Base-by-base conservation (phyloP, 2,888 invertebrate genomes). In the Malthinus seriepunctatus region DNA sequence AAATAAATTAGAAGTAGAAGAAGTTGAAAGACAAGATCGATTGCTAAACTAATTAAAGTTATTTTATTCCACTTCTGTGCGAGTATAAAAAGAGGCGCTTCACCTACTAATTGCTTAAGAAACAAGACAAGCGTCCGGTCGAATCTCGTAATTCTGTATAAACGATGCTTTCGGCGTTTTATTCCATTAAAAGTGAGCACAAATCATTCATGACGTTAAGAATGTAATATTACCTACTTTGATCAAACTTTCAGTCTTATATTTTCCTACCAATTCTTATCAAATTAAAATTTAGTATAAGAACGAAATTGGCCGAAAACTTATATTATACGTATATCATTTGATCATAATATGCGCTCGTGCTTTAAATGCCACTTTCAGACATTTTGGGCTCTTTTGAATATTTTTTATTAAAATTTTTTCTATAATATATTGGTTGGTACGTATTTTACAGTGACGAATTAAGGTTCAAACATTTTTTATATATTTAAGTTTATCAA, bases 201-300 rank as follows among this genome's bases (percentile, higher is more conserved):
- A 76, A 75, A 75, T 76, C 75, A 74, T 75, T 73, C 73, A 69
- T 54, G 74, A 76, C 75, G 71, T 68, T 69, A 73, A 74, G 75
- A 76, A 76, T 76, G 76, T 71, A 73, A 76, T 76, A 76, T 76
- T 75, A 73, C 70, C 71, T 68, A 65, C 69, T 71, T 72, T 72
- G 73, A 75, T 73, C 74, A 72, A 72, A 70, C 66, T 66, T 63
- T 57, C 59, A 44, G 53, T 67, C 66, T 64, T 64, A 63, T 65
- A 68, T 64, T 69, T 68, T 67, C 70, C 66, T 67, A 67, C 68
- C 71, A 69, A 69, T 70, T 71, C 72, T 72, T 71, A 73, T 73
- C 71, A 74, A 73, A 74, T 75, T 73, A 73, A 73, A 73, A 74
- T 75, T 74, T 74, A 73, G 68, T 70, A 71, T 66, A 23, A 23